Base-by-base conservation (phyloP, 2,797 vertebrate species). In the Helicolenus hilgendorfi region DNA sequence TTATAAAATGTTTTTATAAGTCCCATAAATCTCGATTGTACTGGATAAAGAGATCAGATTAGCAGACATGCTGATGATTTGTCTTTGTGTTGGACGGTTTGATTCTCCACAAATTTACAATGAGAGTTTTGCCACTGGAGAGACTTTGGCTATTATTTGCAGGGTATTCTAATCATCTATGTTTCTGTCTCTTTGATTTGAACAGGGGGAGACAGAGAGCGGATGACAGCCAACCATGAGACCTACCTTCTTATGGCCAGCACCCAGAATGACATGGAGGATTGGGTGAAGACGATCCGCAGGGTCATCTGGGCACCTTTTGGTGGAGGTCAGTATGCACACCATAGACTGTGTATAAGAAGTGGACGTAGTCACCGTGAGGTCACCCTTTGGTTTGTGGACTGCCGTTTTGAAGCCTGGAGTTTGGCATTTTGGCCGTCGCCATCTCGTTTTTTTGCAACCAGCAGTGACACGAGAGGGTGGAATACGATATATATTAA, bases 251-350 rank as follows among this genome's bases (percentile, higher is more conserved):
- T 99, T 94, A 99, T 99, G 99, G 98, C 99, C 84, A 98, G 98
- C 96, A 98, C 98, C 76, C 99, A 99, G 98, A 99, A 98, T 97
- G 99, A 99, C 95, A 99, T 99, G 99, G 99, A 99, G 97, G 98
- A 99, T 95, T 99, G 99, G 99, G 98, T 99, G 96, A 99, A 98
- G 94, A 99, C 98, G 38, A 99, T 99, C 83, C 99, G 98, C 89
- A 97, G 99, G 89, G 99, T 99, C 85, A 99, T 99, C 94, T 99
- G 99, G 99, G 99, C 98, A 0, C 99, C 99, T 5, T 99, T 99
- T 77, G 99, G 99, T 94, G 99, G 99, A 98, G 99, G 99, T 99
- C 90, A 98, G 98, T 96, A 36, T 20, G 4, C 31, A 8, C 60
- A 55, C 45, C 18, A 8, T 8, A 49, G 45, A 18, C 45, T 49